Evolutionary conservation across 2,797 vertebrate species (phyloP), one percentile per base, ranked within the genome.

Genomic region (Acrossocheilus wenchowensis): DNA sequence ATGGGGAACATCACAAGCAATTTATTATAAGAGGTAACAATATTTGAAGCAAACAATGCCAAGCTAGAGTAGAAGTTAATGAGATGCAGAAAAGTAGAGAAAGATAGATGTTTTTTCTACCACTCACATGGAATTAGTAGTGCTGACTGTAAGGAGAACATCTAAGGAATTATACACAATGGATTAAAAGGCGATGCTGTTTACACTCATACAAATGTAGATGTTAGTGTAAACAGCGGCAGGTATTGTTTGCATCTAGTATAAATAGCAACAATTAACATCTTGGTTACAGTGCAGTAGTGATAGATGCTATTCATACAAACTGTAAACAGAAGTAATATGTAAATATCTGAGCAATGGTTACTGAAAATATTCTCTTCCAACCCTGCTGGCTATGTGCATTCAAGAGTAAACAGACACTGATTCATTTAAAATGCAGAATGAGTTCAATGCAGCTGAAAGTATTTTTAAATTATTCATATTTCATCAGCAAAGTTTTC

Each of bases 251-350:
- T 50, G 15, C 14, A 78, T 52, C 6, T 36, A 34, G 6, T 50
- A 77, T 78, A 50, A 34, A 75, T 36, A n/a, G 52, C 52, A 57
- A 57, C 52, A 78, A n/a, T n/a, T 57, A 57, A 34, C 73, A 52
- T 30, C 26, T 21, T 75, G 74, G 34, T 57, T 57, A 39, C 19
- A 36, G 11, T 48, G 14, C 6, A 77, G 74, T 23, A 78, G 34
- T 21, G 50, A 52, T 15, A 57, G 11, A 78, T 57, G 52, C 7
- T n/a, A 60, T 39, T n/a, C 21, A 57, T 10, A 21, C 45, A 52
- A 6, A 52, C 9, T 21, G 30, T 77, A 34, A 54, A 77, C 26
- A 36, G 74, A 74, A 21, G 8, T 54, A 12, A 50, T 75, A 15
- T 26, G 23, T 34, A 21, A 60, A 78, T 39, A 57, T 36, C 10